Base-by-base conservation (phyloP, 2,797 vertebrate genomes). In the Pangasius mekongensis region DNA sequence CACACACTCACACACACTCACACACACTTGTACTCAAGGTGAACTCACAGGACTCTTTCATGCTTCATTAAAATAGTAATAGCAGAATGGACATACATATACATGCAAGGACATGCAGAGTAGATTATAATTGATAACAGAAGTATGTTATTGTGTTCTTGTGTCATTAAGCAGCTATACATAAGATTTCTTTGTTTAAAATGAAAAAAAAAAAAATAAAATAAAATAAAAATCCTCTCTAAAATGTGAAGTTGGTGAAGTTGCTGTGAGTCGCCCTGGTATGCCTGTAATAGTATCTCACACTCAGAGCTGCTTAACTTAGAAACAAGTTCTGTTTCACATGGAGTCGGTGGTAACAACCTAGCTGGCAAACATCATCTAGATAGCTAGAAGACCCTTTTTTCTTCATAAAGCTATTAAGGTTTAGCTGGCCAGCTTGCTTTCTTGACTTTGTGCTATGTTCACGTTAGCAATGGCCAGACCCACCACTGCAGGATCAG, bases 11-110 rank as follows among this genome's bases (percentile, higher is more conserved):
- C 73, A 49, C 73, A 76, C 73, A 76, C 74, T 30, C 71, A 74
- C 71, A 22, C 36, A 73, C 2, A 43, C 71, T 76, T 91, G 88
- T 80, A 86, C 91, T 92, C 92, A 95, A 94, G 93, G 93, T 94
- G 93, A 95, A 92, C 33, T 91, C 94, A 91, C 91, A 85, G 91
- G 93, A 91, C 92, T 92, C 93, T 94, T 96, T 94, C 93, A 94
- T 91, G 93, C 93, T 94, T 94, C 94, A 92, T 96, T 94, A 94
- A 93, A 94, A 92, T 93, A 87, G 91, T 92, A 92, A 94, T 93
- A 94, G 92, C 91, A 90, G 93, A 91, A 80, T 56, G 60, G 60
- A 84, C 80, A 89, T 27, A 66, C 43, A 18, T 14, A 6, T 56
- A 33, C 14, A 33, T 56, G 2, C 52, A 78, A 56, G 30, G 16